These are phyloP conservation scores for Ceryle rudis DNA, from an alignment of 2,797 vertebrate species.

Conservation along the genomic window DNA sequence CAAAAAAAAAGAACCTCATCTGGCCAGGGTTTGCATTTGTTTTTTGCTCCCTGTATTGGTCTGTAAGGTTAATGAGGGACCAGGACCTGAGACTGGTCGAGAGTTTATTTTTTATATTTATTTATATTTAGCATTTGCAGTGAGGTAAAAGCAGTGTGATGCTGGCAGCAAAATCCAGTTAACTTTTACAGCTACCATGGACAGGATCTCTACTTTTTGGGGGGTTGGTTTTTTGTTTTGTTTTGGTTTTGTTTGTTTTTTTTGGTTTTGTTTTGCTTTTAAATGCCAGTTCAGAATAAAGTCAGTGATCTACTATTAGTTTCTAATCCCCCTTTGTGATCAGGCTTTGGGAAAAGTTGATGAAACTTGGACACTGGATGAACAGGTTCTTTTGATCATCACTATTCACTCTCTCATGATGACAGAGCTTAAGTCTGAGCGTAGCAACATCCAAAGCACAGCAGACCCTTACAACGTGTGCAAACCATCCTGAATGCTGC, in stretches of 20 bases:
- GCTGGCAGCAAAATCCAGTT: background rate
- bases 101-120: background rate
- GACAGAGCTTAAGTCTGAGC: background rate
- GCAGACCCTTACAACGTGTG: background rate
- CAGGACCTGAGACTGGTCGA: background rate
- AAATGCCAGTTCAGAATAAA: background rate
- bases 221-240: no score
- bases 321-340: background rate
- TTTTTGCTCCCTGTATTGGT: background rate
- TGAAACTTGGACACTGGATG: background rate
- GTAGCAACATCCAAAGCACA: background rate
- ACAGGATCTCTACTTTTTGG: background rate
- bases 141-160: background rate
- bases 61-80: background rate
- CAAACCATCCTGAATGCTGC: background rate
- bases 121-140: background rate
- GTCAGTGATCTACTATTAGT: background rate
- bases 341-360: background rate
- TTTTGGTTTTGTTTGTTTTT: no score
- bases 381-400: background rate
- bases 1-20: background rate
- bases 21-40: background rate
- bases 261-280: background rate
- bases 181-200: background rate
- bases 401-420: background rate